These are phyloP conservation scores for Halotydeus destructor DNA, from an alignment of 1,140 invertebrate species.

Conservation along the genomic window DNA sequence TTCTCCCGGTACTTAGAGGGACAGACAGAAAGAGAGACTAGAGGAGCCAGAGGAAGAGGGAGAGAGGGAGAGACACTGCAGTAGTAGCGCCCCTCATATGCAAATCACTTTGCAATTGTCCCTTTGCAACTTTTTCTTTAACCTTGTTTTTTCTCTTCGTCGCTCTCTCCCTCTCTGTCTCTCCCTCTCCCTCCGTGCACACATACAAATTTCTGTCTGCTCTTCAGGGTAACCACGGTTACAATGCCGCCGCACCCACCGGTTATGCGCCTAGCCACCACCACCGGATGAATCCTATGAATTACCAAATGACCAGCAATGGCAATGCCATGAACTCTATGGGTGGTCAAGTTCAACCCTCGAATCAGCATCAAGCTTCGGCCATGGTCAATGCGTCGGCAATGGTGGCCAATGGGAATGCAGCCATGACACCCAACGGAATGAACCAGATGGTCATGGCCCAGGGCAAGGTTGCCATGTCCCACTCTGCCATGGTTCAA, in stretches of 20 bases:
- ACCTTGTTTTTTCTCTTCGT: neutral
- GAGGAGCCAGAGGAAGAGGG: slow-evolving; percentile 2
- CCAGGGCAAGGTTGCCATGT: too few species aligned
- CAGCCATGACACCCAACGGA: too few species aligned
- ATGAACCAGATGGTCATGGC: too few species aligned
- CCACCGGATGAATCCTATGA: neutral
- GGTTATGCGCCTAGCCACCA: neutral
- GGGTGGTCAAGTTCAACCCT: neutral
- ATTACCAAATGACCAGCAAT: neutral
- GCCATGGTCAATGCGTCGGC: neutral
- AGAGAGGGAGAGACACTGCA: neutral
- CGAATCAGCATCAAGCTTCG: neutral
- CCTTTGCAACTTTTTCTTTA: neutral
- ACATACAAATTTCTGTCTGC: neutral
- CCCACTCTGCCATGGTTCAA: too few species aligned
- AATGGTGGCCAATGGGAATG: too few species aligned
- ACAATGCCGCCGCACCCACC: neutral
- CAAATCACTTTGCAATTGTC: neutral
- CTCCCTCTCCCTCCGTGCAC: neutral
- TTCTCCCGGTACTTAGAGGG: neutral
- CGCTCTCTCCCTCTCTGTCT: neutral
- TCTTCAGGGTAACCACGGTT: neutral
- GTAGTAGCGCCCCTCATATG: neutral
- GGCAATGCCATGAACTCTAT: neutral
- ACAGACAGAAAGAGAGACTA: neutral